Conservation (phyloP, 2,888 invertebrate genomes). For the Andrena chrysosceles region DNA sequence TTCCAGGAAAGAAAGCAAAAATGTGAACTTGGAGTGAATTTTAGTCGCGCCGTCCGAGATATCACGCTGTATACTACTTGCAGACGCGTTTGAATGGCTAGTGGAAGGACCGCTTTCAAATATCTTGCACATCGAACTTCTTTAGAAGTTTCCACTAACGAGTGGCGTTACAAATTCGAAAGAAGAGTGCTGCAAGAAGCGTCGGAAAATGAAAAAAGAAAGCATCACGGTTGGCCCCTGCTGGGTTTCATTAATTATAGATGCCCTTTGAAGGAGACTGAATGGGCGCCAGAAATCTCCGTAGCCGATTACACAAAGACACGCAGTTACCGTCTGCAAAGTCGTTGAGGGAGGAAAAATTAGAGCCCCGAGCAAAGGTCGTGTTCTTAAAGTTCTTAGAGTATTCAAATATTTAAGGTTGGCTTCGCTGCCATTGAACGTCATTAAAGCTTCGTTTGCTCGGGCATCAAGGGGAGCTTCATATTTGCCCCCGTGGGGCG, state of each 20-base stretch:
- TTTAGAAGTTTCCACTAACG: background rate
- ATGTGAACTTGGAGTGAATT: too few species aligned
- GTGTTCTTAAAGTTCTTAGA: conserved; percentile 37
- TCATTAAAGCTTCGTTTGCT: conserved; percentile 56
- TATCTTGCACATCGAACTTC: background rate
- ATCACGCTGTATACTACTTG: too few species aligned
- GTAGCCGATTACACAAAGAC: conserved; percentile 13
- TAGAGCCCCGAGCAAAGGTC: background rate
- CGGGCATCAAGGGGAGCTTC: conserved; percentile 38
- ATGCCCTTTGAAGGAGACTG: background rate
- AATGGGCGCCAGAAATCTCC: conserved; percentile 16
- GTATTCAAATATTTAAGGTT: conserved; percentile 55
- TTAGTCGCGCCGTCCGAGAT: too few species aligned
- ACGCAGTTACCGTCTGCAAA: background rate
- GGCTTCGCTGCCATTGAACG: conserved; percentile 46
- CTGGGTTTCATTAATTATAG: background rate
- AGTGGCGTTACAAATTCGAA: background rate
- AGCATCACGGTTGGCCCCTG: background rate
- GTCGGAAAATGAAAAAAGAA: background rate
- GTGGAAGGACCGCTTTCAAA: too few species aligned
- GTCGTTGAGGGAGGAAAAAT: conserved; percentile 23
- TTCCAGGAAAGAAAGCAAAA: too few species aligned
- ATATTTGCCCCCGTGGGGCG: conserved; percentile 33
- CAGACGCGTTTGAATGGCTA: too few species aligned
- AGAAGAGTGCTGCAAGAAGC: too few species aligned